phyloP scores from a whole-genome alignment of 2,113 vertebrate genomes.

The Aramus guarauna region DNA sequence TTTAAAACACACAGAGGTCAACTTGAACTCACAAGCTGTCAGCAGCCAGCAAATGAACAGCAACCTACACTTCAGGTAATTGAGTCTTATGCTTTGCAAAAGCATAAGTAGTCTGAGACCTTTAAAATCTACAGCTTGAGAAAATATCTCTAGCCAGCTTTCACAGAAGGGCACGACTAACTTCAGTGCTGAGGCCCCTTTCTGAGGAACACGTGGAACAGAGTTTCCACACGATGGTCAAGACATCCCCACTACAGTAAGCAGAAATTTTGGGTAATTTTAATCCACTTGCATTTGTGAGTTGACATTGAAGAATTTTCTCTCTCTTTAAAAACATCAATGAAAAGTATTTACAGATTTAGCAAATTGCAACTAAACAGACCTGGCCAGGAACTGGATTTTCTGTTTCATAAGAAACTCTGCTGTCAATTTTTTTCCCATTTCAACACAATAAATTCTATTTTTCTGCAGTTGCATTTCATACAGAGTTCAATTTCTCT shows the following conservation, averaged over 20 bases:
- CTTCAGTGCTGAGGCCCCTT: neutral
- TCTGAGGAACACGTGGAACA: neutral
- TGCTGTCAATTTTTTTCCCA: neutral
- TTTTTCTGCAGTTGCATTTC: neutral
- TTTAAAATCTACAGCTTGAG: neutral
- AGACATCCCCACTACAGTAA: neutral
- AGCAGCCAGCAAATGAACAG: neutral
- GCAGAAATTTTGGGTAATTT: neutral
- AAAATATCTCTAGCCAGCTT: neutral
- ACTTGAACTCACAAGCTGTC: neutral
- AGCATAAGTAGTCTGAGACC: neutral
- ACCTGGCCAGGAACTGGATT: neutral
- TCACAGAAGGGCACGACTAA: neutral
- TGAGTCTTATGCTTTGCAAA: neutral
- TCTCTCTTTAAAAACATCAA: neutral
- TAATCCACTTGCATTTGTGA: neutral
- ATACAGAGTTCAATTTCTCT: neutral
- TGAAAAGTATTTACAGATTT: neutral
- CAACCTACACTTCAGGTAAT: neutral
- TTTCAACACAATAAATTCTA: neutral
- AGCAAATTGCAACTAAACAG: neutral
- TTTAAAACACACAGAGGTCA: neutral
- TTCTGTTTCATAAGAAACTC: neutral
- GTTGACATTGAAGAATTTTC: neutral
- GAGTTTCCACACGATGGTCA: neutral